Conservation (phyloP, 2,888 invertebrate genomes). For the Cephus pygmeus region DNA sequence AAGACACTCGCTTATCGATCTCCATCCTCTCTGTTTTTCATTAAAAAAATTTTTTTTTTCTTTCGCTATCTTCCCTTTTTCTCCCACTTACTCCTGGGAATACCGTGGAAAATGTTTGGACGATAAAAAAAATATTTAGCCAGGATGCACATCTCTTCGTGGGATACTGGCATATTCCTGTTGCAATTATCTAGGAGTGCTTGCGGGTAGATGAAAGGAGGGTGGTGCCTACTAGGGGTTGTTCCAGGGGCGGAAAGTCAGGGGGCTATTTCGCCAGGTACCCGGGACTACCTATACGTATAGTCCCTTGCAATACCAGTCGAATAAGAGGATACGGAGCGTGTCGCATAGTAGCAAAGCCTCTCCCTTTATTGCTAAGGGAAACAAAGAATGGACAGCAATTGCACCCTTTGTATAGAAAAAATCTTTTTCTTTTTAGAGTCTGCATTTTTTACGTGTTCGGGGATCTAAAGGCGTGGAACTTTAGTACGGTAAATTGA, state of each 20-base stretch:
- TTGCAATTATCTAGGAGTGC: conserved; percentile 41
- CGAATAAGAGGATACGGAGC: background rate
- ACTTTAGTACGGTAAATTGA: background rate
- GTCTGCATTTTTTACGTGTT: background rate
- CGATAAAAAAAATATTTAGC: background rate
- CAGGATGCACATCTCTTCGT: background rate
- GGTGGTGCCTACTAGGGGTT: background rate
- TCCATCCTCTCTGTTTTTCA: background rate
- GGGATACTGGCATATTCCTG: conserved; percentile 26
- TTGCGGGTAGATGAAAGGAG: conserved; percentile 34
- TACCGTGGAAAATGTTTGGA: background rate
- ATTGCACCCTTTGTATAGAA: conserved; percentile 29
- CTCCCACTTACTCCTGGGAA: background rate
- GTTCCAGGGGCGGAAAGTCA: conserved; percentile 20
- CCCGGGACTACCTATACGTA: conserved; percentile 5
- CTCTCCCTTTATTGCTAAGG: conserved; percentile 11
- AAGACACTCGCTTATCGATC: background rate
- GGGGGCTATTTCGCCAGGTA: conserved; percentile 7
- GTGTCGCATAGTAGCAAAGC: conserved; percentile 5
- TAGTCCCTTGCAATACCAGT: background rate
- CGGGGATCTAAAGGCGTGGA: background rate
- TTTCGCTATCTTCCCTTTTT: background rate
- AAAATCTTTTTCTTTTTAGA: conserved; percentile 14
- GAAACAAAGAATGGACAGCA: conserved; percentile 31
- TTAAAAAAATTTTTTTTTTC: background rate